phyloP scores from a whole-genome alignment of 2,797 vertebrate species.

The Notolabrus celidotus region DNA sequence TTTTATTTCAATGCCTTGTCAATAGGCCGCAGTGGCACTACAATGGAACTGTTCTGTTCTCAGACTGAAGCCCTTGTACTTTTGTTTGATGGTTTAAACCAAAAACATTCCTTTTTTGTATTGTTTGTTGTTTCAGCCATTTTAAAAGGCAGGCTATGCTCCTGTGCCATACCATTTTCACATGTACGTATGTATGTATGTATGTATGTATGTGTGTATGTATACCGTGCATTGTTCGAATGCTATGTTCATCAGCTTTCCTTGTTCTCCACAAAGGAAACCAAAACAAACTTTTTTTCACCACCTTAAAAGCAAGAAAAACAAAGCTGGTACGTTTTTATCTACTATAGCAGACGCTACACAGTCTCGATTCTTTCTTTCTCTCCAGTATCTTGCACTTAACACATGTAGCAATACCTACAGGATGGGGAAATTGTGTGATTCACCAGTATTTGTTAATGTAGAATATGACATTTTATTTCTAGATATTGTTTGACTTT shows the following conservation, averaged over 20 bases:
- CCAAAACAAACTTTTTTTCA: slow-evolving; percentile 72
- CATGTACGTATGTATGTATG: slow-evolving; percentile 41
- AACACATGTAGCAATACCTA: slow-evolving; percentile 94
- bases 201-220: slow-evolving; percentile 47
- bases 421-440: slow-evolving; percentile 82
- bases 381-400: slow-evolving; percentile 92
- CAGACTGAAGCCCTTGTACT: slow-evolving; percentile 56
- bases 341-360: slow-evolving; percentile 82
- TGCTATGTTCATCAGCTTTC: slow-evolving; percentile 67
- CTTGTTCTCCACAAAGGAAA: slow-evolving; percentile 74
- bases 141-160: slow-evolving; percentile 49
- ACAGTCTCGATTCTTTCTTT: slow-evolving; percentile 84
- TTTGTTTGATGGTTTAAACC: slow-evolving; percentile 66
- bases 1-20: slow-evolving; percentile 58
- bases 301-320: slow-evolving; percentile 75
- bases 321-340: slow-evolving; percentile 82
- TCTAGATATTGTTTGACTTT: slow-evolving; percentile 92
- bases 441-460: slow-evolving; percentile 92
- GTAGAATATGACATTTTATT: slow-evolving; percentile 89
- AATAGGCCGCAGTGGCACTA: slow-evolving; percentile 50
- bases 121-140: slow-evolving; percentile 68
- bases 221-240: slow-evolving; percentile 68
- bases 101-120: slow-evolving; percentile 70
- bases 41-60: slow-evolving; percentile 58
- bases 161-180: slow-evolving; percentile 72